Evolutionary conservation across 2,113 vertebrate genomes (phyloP), one percentile per base, ranked within the genome.

Genomic region (Oenanthe melanoleuca): DNA sequence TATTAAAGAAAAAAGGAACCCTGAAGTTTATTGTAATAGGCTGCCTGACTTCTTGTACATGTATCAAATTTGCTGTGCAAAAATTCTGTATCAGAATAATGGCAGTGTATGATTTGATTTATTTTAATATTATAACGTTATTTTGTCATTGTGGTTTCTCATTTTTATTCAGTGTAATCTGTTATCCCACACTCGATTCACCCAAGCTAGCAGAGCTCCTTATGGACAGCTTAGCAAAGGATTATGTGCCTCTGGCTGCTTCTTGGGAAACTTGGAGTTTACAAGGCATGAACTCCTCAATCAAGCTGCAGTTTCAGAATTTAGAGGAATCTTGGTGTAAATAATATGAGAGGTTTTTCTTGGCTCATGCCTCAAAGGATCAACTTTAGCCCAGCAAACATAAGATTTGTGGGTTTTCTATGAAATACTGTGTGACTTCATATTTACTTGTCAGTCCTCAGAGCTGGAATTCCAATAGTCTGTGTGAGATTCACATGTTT

Each of bases 11-110:
- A 80, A 56, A 69, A 96, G 86, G 95, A 97, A 95, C 81, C 64
- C n/a, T 89, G 90, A 97, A 92, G 59, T 97, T 67, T 95, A 38
- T 91, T 96, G 79, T 95, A 95, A 95, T 91, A 79, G 82, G 73
- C 97, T 93, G 88, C 95, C 93, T 93, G 93, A 97, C 95, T 96
- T 95, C 95, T 88, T 96, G 97, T 97, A 97, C 65, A 89, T 96
- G 66, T 97, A 97, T 93, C 56, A 55, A 86, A 96, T 95, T 96
- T 97, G 90, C 97, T 96, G 95, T 97, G 94, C 96, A 96, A 98
- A 97, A 98, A 97, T 98, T 98, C 98, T 98, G 97, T 98, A 98
- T 98, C 98, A 98, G 98, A 98, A 98, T 98, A 97, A 97, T 89
- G 91, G 90, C 94, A 96, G 92, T 92, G 95, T 95, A 95, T 96